These are phyloP conservation scores for Prionchulus punctatus DNA, from an alignment of 2,888 invertebrate species.

Conservation along the genomic window DNA sequence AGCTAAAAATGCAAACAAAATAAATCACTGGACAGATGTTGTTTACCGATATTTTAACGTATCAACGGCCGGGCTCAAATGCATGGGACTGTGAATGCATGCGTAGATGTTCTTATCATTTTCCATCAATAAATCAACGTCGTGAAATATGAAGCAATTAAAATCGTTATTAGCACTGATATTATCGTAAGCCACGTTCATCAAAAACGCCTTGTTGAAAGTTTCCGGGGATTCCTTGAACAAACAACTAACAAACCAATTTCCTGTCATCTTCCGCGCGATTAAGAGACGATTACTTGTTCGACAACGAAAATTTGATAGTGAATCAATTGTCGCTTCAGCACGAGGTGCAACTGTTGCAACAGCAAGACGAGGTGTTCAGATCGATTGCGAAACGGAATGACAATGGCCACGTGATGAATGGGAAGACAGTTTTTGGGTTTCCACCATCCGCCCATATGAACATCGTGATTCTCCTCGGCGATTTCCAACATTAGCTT, in stretches of 20 bases:
- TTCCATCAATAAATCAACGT: too few relatives aligned
- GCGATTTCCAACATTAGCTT: too few relatives aligned
- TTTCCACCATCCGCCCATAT: neutral
- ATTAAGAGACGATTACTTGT: too few relatives aligned
- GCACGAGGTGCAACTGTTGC: neutral
- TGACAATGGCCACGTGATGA: neutral
- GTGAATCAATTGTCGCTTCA: neutral
- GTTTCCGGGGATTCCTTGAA: too few relatives aligned
- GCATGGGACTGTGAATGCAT: constrained; percentile 34
- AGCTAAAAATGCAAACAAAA: neutral
- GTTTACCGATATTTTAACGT: constrained; percentile 38
- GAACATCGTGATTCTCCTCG: neutral
- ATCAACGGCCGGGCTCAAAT: constrained; percentile 36
- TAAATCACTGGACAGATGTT: too few relatives aligned
- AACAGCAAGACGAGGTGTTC: neutral
- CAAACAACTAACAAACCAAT: too few relatives aligned
- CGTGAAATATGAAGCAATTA: too few relatives aligned
- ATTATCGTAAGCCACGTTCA: too few relatives aligned
- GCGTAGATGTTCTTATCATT: constrained; percentile 36
- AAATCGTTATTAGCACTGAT: too few relatives aligned
- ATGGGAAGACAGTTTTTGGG: neutral
- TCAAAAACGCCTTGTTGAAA: too few relatives aligned
- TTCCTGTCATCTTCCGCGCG: too few relatives aligned
- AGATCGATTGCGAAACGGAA: neutral
- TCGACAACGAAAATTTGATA: neutral